These are phyloP conservation scores for Rhimphoctona megacephalus DNA, from an alignment of 2,888 invertebrate genomes.

Conservation along the genomic window DNA sequence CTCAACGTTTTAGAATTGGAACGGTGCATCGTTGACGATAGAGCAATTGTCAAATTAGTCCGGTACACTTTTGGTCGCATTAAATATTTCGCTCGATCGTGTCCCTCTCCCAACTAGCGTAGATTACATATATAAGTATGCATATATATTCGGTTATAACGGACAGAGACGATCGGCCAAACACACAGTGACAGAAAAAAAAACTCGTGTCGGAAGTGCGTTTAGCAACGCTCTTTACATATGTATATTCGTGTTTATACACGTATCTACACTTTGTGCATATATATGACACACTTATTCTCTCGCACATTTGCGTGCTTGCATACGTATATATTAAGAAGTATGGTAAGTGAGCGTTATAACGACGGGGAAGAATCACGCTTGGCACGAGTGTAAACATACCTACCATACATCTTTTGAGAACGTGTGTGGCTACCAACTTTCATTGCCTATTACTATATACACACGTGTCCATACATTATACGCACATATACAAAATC, in stretches of 20 bases:
- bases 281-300: not conserved
- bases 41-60: slow-evolving; percentile 14
- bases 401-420: slow-evolving; percentile 41
- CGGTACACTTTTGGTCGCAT: slow-evolving; percentile 11
- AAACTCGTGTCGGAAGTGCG: slow-evolving; percentile 48
- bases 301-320: not conserved
- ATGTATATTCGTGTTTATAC: slow-evolving; percentile 5
- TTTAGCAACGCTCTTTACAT: slow-evolving; percentile 22
- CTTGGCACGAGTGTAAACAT: slow-evolving; percentile 63
- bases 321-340: not conserved
- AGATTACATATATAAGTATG: not conserved
- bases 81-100: slow-evolving; percentile 40
- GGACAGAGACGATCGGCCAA: slow-evolving; percentile 30
- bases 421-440: slow-evolving; percentile 20
- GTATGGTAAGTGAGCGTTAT: slow-evolving; percentile 45
- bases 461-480: not conserved
- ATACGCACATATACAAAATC: not conserved
- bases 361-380: slow-evolving; percentile 51
- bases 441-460: slow-evolving; percentile 11
- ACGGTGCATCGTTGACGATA: slow-evolving; percentile 16
- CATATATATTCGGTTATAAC: slow-evolving; percentile 15
- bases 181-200: slow-evolving; percentile 38
- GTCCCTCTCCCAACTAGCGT: slow-evolving; percentile 6
- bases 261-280: not conserved
- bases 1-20: not conserved